Evolutionary conservation across 2,888 invertebrate species (phyloP).

Genomic region (Spodoptera littoralis): DNA sequence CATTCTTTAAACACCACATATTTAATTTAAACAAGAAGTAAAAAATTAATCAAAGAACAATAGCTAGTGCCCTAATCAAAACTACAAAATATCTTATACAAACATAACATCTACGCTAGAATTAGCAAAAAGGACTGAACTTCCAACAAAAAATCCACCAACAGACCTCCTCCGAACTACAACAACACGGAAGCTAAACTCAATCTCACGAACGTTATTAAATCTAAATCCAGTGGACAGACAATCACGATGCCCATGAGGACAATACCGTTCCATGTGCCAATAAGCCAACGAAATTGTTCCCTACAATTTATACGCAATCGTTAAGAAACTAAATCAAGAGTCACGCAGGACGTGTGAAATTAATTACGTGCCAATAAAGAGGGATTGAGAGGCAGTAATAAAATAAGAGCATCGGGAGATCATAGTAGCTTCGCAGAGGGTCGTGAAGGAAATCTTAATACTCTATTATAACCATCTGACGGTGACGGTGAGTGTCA

Average conservation of each 20-base stretch:
- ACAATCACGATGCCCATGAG: constrained; percentile 65
- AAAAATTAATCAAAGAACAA: too few species aligned
- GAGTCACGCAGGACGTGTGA: constrained; percentile 66
- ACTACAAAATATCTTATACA: too few species aligned
- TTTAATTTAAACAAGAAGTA: too few species aligned
- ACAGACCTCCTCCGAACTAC: not conserved
- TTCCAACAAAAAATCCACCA: not conserved
- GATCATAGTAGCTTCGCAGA: constrained; percentile 56
- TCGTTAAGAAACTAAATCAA: constrained; percentile 62
- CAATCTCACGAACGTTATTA: constrained; percentile 57
- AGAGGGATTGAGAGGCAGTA: constrained; percentile 63
- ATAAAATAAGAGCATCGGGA: constrained; percentile 66
- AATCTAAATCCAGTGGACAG: constrained; percentile 61
- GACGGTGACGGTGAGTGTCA: constrained; percentile 4
- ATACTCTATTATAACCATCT: constrained; percentile 45
- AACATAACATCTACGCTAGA: too few species aligned
- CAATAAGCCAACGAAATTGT: constrained; percentile 58
- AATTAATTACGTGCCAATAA: constrained; percentile 71
- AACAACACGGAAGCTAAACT: constrained; percentile 4
- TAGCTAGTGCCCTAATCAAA: too few species aligned
- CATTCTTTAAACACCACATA: too few species aligned
- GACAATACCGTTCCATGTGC: constrained; percentile 54
- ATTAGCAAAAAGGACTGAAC: not conserved
- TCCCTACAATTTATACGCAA: constrained; percentile 60
- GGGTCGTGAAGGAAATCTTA: constrained; percentile 56